Evolutionary conservation across 2,113 vertebrate species (phyloP).

Genomic region (Aviceda subcristata): DNA sequence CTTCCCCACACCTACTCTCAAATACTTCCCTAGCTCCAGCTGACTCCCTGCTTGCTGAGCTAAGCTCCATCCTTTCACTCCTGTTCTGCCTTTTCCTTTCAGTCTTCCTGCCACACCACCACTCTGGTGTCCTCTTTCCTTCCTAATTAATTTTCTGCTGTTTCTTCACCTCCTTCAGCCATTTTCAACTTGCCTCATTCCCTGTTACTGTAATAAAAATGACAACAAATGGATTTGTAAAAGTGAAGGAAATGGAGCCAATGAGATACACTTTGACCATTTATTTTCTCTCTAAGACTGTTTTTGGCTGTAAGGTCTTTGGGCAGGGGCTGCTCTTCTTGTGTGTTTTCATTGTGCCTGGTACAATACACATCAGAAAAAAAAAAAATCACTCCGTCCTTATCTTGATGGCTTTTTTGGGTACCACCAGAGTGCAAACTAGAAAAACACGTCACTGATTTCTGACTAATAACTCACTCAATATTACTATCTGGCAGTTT

Average conservation of each 20-base stretch:
- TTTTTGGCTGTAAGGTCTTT: not conserved
- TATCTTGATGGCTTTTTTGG: not conserved
- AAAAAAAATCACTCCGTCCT: not conserved
- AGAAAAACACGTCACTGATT: not conserved
- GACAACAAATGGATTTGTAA: not conserved
- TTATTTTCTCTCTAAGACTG: not conserved
- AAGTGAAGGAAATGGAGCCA: not conserved
- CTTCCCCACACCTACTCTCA: not conserved
- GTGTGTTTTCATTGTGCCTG: not conserved
- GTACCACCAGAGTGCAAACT: not conserved
- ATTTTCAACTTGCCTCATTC: not conserved
- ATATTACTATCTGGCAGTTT: not conserved
- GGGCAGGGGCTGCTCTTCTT: not conserved
- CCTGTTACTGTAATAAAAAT: not conserved
- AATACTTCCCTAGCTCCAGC: not conserved
- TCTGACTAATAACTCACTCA: not conserved
- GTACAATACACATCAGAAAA: not conserved
- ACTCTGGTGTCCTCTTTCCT: not conserved
- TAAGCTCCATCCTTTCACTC: not conserved
- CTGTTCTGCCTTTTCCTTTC: not conserved
- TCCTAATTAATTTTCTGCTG: not conserved
- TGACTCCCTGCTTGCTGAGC: not conserved
- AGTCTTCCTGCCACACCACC: not conserved
- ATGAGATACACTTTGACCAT: not conserved
- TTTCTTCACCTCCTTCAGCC: not conserved